Percentiles rank a stretch among this genome's conserved stretches.
phyloP scores from a whole-genome alignment of 2,113 vertebrate species.

The Clinocottus analis region DNA sequence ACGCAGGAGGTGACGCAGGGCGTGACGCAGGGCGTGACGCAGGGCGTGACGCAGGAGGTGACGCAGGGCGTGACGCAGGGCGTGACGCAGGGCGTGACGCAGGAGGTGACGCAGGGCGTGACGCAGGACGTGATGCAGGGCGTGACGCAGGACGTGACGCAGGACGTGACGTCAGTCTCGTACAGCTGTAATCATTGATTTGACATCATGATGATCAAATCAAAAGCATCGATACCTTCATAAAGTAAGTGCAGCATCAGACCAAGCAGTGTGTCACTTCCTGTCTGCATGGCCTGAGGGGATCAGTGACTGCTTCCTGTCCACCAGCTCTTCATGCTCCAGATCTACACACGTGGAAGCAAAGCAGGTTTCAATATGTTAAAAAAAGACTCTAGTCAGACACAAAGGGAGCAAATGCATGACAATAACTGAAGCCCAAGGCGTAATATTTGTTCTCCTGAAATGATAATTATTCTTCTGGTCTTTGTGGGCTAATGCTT shows the following conservation, averaged over 20 bases:
- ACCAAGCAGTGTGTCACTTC: not conserved
- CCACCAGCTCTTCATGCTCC: conserved; percentile 12
- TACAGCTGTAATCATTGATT: no score
- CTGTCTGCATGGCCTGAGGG: not conserved
- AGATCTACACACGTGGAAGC: conserved; percentile 61
- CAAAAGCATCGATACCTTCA: not conserved
- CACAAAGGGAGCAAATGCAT: conserved; percentile 82
- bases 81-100: no score
- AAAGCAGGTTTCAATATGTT: conserved; percentile 45
- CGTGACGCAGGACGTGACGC: no score
- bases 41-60: no score
- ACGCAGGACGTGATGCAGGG: no score
- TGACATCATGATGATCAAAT: not conserved
- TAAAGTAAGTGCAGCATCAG: not conserved
- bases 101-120: no score
- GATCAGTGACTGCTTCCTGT: conserved; percentile 17
- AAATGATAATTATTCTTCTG: conserved; percentile 85
- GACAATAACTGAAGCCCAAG: conserved; percentile 88
- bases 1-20: no score
- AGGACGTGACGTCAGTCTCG: no score
- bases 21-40: no score
- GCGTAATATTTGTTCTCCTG: conserved; percentile 87
- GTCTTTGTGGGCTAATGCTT: conserved; percentile 79
- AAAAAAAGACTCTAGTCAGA: conserved; percentile 74
- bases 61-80: no score